phyloP scores from a whole-genome alignment of 1,140 invertebrate genomes.

The Drosophila pseudoobscura region DNA sequence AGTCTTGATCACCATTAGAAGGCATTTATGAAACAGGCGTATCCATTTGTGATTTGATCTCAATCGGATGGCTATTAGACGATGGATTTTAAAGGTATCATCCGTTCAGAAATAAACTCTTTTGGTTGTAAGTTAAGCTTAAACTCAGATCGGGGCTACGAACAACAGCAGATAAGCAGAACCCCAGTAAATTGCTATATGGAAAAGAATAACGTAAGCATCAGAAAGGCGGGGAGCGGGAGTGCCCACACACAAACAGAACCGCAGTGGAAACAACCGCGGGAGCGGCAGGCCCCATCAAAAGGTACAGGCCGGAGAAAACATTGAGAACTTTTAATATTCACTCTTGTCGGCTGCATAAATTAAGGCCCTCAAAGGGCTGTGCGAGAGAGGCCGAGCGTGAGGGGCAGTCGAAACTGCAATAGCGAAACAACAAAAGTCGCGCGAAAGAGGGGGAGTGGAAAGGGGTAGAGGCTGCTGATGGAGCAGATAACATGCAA shows the following conservation, averaged over 20 bases:
- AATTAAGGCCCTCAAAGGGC: constrained; percentile 64
- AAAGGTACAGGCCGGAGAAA: constrained; percentile 53
- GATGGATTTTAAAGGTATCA: too few relatives aligned
- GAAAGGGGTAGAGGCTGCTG: constrained; percentile 6
- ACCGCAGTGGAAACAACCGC: constrained; percentile 13
- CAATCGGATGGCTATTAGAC: too few relatives aligned
- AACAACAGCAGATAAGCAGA: constrained; percentile 1
- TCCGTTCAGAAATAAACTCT: too few relatives aligned
- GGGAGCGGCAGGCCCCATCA: constrained; percentile 31
- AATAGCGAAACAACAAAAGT: constrained; percentile 49
- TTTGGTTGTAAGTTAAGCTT: too few relatives aligned
- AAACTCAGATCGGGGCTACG: too few relatives aligned
- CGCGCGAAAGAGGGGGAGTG: neutral
- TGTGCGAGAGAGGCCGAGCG: neutral
- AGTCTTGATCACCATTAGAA: too few relatives aligned
- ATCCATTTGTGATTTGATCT: too few relatives aligned
- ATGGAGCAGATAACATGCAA: constrained; percentile 66
- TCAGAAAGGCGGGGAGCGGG: constrained; percentile 27
- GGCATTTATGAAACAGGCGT: too few relatives aligned
- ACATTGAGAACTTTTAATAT: constrained; percentile 81
- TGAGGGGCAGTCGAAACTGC: constrained; percentile 34
- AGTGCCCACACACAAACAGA: constrained; percentile 44
- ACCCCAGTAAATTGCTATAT: constrained; percentile 27
- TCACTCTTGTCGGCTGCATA: constrained; percentile 74
- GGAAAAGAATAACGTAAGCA: constrained; percentile 60